These are phyloP conservation scores for Alsophila aescularia DNA, from an alignment of 2,888 invertebrate species.

Conservation along the genomic window DNA sequence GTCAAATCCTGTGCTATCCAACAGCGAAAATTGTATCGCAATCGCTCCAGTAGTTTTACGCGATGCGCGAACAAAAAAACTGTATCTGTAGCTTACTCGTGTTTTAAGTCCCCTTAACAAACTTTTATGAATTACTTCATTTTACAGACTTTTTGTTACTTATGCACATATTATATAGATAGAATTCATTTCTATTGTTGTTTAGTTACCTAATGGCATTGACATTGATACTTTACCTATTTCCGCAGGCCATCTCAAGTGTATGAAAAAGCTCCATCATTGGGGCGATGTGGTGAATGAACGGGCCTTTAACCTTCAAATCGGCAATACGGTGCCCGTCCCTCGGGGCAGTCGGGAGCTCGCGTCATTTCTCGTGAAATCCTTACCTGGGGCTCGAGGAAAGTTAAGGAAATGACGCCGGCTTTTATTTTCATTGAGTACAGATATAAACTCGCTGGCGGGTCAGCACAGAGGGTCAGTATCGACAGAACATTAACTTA, in stretches of 20 bases:
- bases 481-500: conserved; percentile 9
- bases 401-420: conserved; percentile 55
- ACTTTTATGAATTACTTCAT: too few species aligned
- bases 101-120: too few species aligned
- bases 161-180: too few species aligned
- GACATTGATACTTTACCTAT: not conserved
- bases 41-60: too few species aligned
- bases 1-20: too few species aligned
- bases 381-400: conserved; percentile 36
- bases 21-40: too few species aligned
- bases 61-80: too few species aligned
- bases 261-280: conserved; percentile 4
- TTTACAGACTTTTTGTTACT: too few species aligned
- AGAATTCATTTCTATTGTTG: not conserved
- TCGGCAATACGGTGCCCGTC: conserved; percentile 20
- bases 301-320: conserved; percentile 25
- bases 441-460: conserved; percentile 75
- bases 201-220: not conserved
- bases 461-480: conserved; percentile 55
- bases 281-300: conserved; percentile 28
- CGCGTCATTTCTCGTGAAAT: conserved; percentile 27
- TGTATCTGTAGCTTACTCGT: too few species aligned
- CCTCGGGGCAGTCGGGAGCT: conserved; percentile 23
- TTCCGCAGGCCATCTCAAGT: not conserved
- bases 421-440: conserved; percentile 73